Evolutionary conservation across 2,888 invertebrate genomes (phyloP).

Genomic region (Dione juno): DNA sequence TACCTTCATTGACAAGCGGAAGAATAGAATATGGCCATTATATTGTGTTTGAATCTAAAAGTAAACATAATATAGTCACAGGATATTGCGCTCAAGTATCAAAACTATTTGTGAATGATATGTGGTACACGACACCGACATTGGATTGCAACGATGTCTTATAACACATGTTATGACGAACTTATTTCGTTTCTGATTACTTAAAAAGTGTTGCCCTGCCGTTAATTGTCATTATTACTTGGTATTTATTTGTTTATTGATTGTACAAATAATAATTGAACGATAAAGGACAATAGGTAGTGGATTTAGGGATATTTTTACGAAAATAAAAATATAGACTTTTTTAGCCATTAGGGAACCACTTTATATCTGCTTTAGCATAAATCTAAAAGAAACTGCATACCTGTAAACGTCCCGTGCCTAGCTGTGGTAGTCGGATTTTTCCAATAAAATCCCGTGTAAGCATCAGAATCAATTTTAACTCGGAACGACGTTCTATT

Average conservation of each 20-base stretch:
- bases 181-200: slow-evolving; percentile 28
- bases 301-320: neutral
- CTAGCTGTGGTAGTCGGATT: slow-evolving; percentile 42
- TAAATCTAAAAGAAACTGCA: slow-evolving; percentile 42
- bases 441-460: slow-evolving; percentile 47
- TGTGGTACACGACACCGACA: slow-evolving; percentile 43
- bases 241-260: neutral
- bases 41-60: slow-evolving; percentile 72
- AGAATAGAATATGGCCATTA: slow-evolving; percentile 52
- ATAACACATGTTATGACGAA: slow-evolving; percentile 29
- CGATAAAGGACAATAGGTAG: neutral
- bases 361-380: slow-evolving; percentile 39
- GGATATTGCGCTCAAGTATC: slow-evolving; percentile 78
- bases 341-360: slow-evolving; percentile 30
- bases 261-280: neutral
- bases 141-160: slow-evolving; percentile 36
- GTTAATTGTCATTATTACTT: no score
- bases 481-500: slow-evolving; percentile 42
- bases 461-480: slow-evolving; percentile 48
- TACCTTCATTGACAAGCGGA: slow-evolving; percentile 43
- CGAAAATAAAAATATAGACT: slow-evolving; percentile 20
- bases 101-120: slow-evolving; percentile 74
- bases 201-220: slow-evolving; percentile 1
- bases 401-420: slow-evolving; percentile 40
- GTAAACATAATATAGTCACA: slow-evolving; percentile 75